Evolutionary conservation across 2,113 vertebrate genomes (phyloP).

Genomic region (Anas platyrhynchos): DNA sequence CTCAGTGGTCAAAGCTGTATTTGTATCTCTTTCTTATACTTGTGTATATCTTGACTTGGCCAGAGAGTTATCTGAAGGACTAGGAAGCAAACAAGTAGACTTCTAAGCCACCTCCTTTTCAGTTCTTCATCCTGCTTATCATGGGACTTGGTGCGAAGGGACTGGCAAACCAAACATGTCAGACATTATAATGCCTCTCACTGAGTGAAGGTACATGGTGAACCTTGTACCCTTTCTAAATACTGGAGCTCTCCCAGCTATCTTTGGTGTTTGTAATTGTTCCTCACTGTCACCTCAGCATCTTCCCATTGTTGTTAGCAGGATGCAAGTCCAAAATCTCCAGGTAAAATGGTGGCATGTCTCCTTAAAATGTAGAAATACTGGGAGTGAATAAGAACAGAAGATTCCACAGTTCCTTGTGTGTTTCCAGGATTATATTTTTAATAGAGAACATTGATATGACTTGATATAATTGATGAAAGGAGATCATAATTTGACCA

Average conservation of each 20-base stretch:
- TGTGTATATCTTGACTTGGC: background rate
- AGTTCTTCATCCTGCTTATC: background rate
- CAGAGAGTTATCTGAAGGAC: background rate
- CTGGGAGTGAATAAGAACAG: background rate
- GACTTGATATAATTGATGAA: background rate
- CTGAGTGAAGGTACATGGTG: background rate
- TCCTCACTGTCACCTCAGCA: background rate
- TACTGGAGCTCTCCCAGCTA: background rate
- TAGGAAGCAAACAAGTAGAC: background rate
- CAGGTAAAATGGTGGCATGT: background rate
- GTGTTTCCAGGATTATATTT: background rate
- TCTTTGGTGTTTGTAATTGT: background rate
- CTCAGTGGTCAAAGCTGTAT: background rate
- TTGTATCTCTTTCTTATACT: background rate
- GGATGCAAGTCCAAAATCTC: background rate
- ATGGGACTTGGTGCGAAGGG: background rate
- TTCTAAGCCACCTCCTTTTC: background rate
- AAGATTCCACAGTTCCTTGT: background rate
- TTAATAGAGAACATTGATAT: background rate
- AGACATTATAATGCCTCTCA: background rate
- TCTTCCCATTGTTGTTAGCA: background rate
- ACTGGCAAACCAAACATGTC: background rate
- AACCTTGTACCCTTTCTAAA: background rate
- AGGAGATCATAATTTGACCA: background rate
- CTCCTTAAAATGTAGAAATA: background rate